A percentile compares a stretch with the other conserved stretches of the same genome.
Conservation (phyloP, 2,888 invertebrate genomes). For the Hartigia nigra region DNA sequence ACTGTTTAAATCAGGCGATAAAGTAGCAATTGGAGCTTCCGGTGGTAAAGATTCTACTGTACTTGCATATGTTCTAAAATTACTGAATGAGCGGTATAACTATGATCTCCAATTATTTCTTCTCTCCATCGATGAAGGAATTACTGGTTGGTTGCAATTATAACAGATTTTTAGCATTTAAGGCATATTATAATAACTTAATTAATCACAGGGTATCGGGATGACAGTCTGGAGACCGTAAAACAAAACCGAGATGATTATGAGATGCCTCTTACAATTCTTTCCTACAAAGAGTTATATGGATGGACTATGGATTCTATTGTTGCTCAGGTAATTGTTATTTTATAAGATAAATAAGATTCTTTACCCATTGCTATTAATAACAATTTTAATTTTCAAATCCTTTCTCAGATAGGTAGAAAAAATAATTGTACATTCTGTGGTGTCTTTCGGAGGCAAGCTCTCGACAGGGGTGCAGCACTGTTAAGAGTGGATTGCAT, state of each 20-base stretch:
- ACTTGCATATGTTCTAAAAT: conserved; percentile 91
- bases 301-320: conserved; percentile 99
- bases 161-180: not conserved
- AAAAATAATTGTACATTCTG: conserved; percentile 98
- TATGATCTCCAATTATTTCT: conserved; percentile 92
- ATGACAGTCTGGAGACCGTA: conserved; percentile 97
- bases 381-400: not conserved
- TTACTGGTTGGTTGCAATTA: conserved; percentile 74
- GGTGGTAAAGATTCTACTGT: conserved; percentile 99
- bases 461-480: conserved; percentile 93
- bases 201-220: conserved; percentile 77
- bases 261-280: conserved; percentile 90
- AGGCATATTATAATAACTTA: not conserved
- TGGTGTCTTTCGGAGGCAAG: conserved; percentile 95
- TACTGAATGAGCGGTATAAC: conserved; percentile 88
- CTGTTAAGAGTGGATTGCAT: conserved; percentile 90
- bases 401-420: conserved; percentile 72
- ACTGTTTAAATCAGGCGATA: conserved; percentile 85
- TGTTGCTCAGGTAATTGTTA: conserved; percentile 77
- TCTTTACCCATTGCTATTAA: conserved; percentile 35
- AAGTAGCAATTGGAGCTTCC: conserved; percentile 93
- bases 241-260: conserved; percentile 95
- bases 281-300: conserved; percentile 97
- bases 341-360: not conserved
- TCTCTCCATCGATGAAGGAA: conserved; percentile 98